Base-by-base conservation (phyloP, 2,797 vertebrate genomes). In the Rhynchonycteris naso region DNA sequence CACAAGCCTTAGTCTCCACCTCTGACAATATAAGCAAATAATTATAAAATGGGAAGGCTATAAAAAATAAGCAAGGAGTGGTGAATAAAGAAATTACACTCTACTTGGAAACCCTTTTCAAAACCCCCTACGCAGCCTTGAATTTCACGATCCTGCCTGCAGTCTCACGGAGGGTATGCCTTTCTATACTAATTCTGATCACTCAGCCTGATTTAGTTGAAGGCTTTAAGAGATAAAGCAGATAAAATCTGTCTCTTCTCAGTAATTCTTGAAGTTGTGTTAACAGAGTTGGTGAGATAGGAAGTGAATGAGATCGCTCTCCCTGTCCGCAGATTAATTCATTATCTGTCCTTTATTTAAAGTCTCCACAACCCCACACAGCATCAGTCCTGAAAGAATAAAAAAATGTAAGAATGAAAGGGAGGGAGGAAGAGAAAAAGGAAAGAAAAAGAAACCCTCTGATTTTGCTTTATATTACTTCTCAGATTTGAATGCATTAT, bases 271-370 rank as follows among this genome's bases (percentile, higher is more conserved):
- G 81, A 56, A 52, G 33, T 63, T 74, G n/a, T 58, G 22, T 65
- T 50, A 59, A 56, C 35, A 85, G 38, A 76, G 33, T 54, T 59
- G n/a, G 47, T 71, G 61, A 52, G 61, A 28, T 18, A 56, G 26
- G 66, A 81, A 69, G 11, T 50, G 50, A 76, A 71, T 59, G 47
- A 15, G 35, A 11, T 47, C 3, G 28, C 68, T 75, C 22, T 56
- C 24, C 22, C 12, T 4, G 7, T 26, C 13, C 43, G 69, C 19
- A 50, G 43, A 56, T 93, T 28, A 76, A 72, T 82, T 74, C 43
- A 50, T 38, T 38, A 50, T 74, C 22, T 72, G 19, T 54, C 58
- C n/a, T 58, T 89, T 80, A 82, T 75, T 93, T 89, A 75, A 65
- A 72, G 10, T 63, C 47, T 80, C 12, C 33, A 74, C n/a, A 22